Evolutionary conservation across 1,140 invertebrate species (phyloP), one percentile per base, ranked within the genome.

Genomic region (Neuroterus valhalla): DNA sequence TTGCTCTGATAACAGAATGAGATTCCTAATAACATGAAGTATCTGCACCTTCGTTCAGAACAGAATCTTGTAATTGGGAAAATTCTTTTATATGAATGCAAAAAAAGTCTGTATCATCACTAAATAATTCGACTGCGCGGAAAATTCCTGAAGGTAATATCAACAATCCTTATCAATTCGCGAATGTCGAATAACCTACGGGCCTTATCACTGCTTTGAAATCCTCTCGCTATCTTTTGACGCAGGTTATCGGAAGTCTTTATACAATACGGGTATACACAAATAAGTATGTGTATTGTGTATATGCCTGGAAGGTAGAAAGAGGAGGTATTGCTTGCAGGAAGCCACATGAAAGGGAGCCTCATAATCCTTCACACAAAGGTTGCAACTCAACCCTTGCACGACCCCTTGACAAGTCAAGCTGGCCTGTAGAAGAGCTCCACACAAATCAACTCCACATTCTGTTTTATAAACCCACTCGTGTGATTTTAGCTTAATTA

Each of bases 271-370:
- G 23, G 11, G 21, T 55, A 19, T 23, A 55, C 23, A 55, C 12
- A 55, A 12, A 19, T 55, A 14, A 8, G n/a, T 46, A 46, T 17
- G 17, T 50, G 17, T 50, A 38, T 62, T 26, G 12, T 62, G 31
- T 26, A 62, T 62, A 62, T 62, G 2, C 14, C 55, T 4, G 21
- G n/a, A 62, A 62, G 55, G 55, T 31, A 62, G 55, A 38, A 38
- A 62, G 55, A 62, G 55, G 55, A 14, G 26, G 31, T 62, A 62
- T 62, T 62, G 55, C 55, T 62, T 62, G 55, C 23, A 62, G 55
- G 55, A 62, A 62, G 55, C 55, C 55, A 62, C 55, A 62, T 62
- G 55, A 62, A 62, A 62, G 55, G 55, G 55, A 62, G 55, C 55
- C 31, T 62, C 55, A 62, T 62, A 62, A 62, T 62, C 55, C 52